Base-by-base conservation (phyloP, 2,113 vertebrate species). In the Hassar affinis region DNA sequence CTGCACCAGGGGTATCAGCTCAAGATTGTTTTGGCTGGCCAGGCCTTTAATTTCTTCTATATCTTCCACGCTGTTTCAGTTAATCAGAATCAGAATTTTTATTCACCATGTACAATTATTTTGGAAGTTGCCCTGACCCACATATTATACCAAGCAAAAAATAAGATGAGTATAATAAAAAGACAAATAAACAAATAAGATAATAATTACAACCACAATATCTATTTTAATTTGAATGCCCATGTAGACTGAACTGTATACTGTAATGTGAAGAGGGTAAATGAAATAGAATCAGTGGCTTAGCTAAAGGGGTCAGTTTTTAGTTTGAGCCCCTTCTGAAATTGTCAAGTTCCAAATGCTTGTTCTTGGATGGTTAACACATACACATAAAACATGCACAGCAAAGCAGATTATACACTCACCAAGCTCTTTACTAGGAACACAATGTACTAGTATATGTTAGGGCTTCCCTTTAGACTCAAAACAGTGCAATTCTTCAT, bases 1-100 rank as follows among this genome's bases (percentile, higher is more conserved):
- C 88, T 96, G 95, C 79, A 95, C 91, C 78, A 96, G 86, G 0
- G 95, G 95, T 77, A 96, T 91, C 85, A 95, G 86, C 81, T 94
- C 93, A 80, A 95, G 91, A 17, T 93, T 91, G 85, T 92, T 90
- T 0, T 87, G 88, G 49, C 89, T 89, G 0, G 95, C 95, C 88
- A 95, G 77, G 17, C 88, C 89, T 82, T 90, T 92, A 64, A 96
- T 93, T 62, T 82, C 87, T 49, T 91, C 86, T 0, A 96, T 78
- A 78, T 96, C 95, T 33, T 92, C 90, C 61, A 89, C 88, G 0
- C 95, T 96, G 71, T 49, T 51, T 11, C 42, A 35, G 79, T 78
- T 9, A 66, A 2, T 74, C 25, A 57, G 17, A 62, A 35, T 66
- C 12, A 33, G 1, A 72, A 12, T 9, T 52, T 33, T n/a, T 69